Evolutionary conservation across 2,888 invertebrate species (phyloP).

Genomic region (Cephus pulcher): DNA sequence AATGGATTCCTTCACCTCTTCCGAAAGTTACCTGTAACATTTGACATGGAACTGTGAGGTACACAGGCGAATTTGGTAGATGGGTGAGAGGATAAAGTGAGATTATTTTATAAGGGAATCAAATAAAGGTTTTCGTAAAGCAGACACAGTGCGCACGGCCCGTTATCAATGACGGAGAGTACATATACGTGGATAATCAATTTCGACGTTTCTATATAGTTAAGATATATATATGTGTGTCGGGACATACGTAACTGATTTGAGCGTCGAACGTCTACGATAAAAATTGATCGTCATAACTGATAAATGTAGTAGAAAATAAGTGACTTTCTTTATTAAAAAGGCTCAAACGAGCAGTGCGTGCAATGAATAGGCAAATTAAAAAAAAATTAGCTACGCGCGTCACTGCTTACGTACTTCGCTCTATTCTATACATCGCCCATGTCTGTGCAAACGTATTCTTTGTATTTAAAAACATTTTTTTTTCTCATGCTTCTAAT

Average conservation of each 20-base stretch:
- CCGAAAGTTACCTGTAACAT: conserved; percentile 2
- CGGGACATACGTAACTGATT: neutral
- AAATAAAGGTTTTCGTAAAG: neutral
- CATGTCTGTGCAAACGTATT: conserved; percentile 11
- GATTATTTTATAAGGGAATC: neutral
- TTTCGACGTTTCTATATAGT: neutral
- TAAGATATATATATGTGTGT: neutral
- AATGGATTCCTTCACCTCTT: conserved; percentile 21
- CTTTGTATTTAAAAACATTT: conserved; percentile 8
- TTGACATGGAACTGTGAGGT: neutral
- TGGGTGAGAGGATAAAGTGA: neutral
- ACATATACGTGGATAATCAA: neutral
- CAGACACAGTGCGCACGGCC: neutral
- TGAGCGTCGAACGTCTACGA: neutral
- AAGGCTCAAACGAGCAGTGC: neutral
- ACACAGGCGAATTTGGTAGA: neutral
- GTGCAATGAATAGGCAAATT: conserved; percentile 23
- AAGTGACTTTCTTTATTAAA: neutral
- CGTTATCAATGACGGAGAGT: neutral
- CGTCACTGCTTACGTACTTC: conserved; percentile 41
- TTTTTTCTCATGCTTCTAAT: neutral
- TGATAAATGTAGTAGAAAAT: neutral
- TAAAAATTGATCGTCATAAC: neutral
- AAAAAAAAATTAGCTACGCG: conserved; percentile 29
- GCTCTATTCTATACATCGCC: conserved; percentile 12